Evolutionary conservation across 2,113 vertebrate genomes (phyloP).

Genomic region (Globicephala melas): DNA sequence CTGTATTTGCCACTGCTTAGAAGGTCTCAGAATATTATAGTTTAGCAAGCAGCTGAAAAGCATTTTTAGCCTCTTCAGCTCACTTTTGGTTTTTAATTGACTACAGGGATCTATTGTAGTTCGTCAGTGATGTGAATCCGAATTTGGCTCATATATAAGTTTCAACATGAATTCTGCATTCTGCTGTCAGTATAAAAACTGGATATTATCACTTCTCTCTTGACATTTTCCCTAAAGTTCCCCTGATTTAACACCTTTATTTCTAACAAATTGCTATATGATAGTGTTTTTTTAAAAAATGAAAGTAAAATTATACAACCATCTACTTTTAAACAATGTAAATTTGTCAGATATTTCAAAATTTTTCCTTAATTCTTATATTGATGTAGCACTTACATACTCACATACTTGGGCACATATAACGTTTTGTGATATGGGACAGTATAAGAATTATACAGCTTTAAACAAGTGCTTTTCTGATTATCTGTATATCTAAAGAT

Average conservation of each 20-base stretch:
- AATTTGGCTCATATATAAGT: background rate
- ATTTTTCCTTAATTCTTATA: background rate
- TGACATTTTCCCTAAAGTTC: background rate
- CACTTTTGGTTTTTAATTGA: constrained; percentile 12
- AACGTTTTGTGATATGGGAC: background rate
- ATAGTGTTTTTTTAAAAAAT: background rate
- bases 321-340: background rate
- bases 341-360: background rate
- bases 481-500: background rate
- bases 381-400: fast-evolving
- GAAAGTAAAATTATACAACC: background rate
- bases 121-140: background rate
- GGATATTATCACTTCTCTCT: background rate
- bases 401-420: background rate
- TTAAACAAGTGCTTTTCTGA: background rate
- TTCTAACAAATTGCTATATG: background rate
- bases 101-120: background rate
- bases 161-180: background rate
- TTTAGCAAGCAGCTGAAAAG: background rate
- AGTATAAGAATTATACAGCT: background rate
- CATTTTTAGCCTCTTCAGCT: background rate
- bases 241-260: background rate
- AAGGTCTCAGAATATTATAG: background rate
- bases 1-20: background rate
- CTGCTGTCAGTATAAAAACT: background rate